These are phyloP conservation scores for Mola mola DNA, from an alignment of 2,113 vertebrate species.

Conservation along the genomic window DNA sequence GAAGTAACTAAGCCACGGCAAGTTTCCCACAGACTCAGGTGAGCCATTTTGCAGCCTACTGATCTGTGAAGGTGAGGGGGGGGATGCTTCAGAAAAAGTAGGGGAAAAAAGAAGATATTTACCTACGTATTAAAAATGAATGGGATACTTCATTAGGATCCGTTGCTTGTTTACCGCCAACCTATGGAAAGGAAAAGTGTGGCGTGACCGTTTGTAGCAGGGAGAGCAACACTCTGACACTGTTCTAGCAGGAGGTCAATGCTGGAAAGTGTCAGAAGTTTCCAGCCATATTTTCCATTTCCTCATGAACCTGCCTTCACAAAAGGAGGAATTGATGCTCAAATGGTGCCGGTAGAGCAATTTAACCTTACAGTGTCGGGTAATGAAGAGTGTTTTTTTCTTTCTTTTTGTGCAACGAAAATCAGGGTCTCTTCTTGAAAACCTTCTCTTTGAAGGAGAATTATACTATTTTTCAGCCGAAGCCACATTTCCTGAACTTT, in stretches of 20 bases:
- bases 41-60: constrained; percentile 52
- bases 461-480: no score
- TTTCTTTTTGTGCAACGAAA: no score
- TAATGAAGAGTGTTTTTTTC: no score
- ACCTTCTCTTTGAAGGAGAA: no score
- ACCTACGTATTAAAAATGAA: constrained; percentile 61
- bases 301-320: constrained; percentile 12
- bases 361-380: not conserved
- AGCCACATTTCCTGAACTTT: no score
- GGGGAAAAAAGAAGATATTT: constrained; percentile 62
- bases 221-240: constrained; percentile 42
- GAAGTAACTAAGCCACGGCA: constrained; percentile 52
- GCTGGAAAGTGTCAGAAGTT: constrained; percentile 54
- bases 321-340: constrained; percentile 29
- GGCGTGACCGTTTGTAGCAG: constrained; percentile 45
- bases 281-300: constrained; percentile 41
- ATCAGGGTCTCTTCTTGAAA: no score
- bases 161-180: constrained; percentile 53
- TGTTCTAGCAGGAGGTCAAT: constrained; percentile 45
- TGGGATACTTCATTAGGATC: constrained; percentile 57
- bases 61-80: constrained; percentile 41
- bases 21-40: constrained; percentile 47
- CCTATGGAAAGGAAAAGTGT: constrained; percentile 67
- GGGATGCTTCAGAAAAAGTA: constrained; percentile 49
- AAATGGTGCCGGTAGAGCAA: not conserved